Evolutionary conservation across 2,797 vertebrate genomes (phyloP), one percentile per base, ranked within the genome.

Genomic region (Sternotherus odoratus): DNA sequence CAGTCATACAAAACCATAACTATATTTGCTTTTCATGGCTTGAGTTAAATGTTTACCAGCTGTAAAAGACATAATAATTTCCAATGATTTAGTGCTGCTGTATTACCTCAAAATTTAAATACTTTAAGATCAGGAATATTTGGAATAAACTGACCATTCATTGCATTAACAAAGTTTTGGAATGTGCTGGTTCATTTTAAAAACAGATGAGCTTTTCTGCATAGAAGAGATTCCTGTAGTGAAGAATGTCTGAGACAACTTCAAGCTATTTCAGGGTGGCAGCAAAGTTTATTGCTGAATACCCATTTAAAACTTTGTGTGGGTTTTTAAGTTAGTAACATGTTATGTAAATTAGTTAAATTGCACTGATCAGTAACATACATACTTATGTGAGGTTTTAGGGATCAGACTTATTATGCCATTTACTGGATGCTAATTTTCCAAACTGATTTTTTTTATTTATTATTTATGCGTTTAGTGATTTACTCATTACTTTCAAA

Each of bases 341-440:
- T 13, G 21, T 53, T 9, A 77, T 12, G 2, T 28, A 21, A 79
- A 82, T 51, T 49, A 77, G 60, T 39, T 39, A 6, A 11, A 72
- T 4, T 63, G 49, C 28, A 91, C 17, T 49, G 36, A 19, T 69
- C 21, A 79, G 30, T 51, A 83, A 75, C 23, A 63, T 0, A 0
- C 46, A 60, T 23, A 48, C 15, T 75, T 60, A n/a, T 2, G 23
- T 6, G 26, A 87, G 88, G 66, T 69, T 69, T 8, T 60, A 12
- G 51, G 60, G 16, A 30, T 24, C 12, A 88, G 6, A 53, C 24
- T 8, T 43, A 24, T 8, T 33, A 50, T 66, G 13, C 46, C 46
- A 43, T 46, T 49, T 28, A 30, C 36, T 69, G 28, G 79, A 49
- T 33, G 6, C 33, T 12, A 54, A 1, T 24, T 49, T 84, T 95